Evolutionary conservation across 2,888 invertebrate genomes (phyloP).

Genomic region (Bhutanitis thaidina): DNA sequence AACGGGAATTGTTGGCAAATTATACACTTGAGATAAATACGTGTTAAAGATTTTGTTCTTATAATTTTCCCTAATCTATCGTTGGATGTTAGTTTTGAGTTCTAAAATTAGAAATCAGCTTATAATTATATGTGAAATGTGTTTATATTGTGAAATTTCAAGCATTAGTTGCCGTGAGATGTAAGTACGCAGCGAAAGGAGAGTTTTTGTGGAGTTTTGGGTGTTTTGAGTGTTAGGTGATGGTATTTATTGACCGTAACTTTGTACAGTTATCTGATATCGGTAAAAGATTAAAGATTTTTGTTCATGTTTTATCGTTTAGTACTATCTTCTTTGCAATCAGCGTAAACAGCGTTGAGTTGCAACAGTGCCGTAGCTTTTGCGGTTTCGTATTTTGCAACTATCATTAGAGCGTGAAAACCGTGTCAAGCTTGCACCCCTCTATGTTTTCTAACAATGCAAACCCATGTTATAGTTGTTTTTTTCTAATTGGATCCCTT

Average conservation of each 20-base stretch:
- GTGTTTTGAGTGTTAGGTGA: slow-evolving; percentile 46
- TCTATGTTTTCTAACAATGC: slow-evolving; percentile 34
- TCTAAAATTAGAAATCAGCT: slow-evolving; percentile 37
- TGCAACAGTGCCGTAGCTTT: slow-evolving; percentile 44
- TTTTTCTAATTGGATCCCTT: slow-evolving; percentile 31
- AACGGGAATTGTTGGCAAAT: slow-evolving; percentile 74
- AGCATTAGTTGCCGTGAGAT: slow-evolving; percentile 49
- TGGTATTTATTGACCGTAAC: slow-evolving; percentile 52
- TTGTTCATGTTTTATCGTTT: slow-evolving; percentile 33
- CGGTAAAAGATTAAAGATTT: slow-evolving; percentile 37
- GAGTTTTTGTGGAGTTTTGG: slow-evolving; percentile 50
- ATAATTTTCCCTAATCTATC: slow-evolving; percentile 34
- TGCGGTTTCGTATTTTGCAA: slow-evolving; percentile 67
- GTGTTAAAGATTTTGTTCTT: slow-evolving; percentile 56
- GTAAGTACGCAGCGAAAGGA: slow-evolving; percentile 56
- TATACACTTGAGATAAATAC: slow-evolving; percentile 59
- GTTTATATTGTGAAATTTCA: slow-evolving; percentile 71
- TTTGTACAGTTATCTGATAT: slow-evolving; percentile 51
- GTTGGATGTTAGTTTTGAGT: slow-evolving; percentile 31
- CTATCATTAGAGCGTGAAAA: slow-evolving; percentile 73
- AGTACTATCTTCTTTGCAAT: slow-evolving; percentile 24
- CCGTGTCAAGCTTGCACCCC: slow-evolving; percentile 67
- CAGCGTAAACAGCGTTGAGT: slow-evolving; percentile 36
- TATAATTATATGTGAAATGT: slow-evolving; percentile 40
- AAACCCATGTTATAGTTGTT: slow-evolving; percentile 18